A percentile compares a stretch with the other conserved stretches of the same genome.
phyloP scores from a whole-genome alignment of 53 echinoderm and acorn worm species.

The Antedon mediterranea region DNA sequence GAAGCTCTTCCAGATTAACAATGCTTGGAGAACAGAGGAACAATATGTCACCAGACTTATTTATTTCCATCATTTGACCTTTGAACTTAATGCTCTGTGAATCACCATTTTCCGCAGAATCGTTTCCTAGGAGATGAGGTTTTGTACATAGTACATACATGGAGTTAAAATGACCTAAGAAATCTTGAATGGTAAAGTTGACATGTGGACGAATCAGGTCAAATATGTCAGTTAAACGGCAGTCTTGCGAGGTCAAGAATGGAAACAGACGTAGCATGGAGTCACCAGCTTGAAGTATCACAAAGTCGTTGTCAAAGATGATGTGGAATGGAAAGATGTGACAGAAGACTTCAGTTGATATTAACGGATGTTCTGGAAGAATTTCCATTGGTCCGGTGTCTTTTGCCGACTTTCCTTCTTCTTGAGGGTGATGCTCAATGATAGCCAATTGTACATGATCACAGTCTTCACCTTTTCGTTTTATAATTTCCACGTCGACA shows the following conservation, averaged over 20 bases:
- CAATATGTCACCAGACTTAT: constrained; percentile 57
- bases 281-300: constrained; percentile 68
- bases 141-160: constrained; percentile 73
- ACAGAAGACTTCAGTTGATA: constrained; percentile 71
- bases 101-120: constrained; percentile 7
- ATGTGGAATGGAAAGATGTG: constrained; percentile 86
- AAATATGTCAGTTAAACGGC: constrained; percentile 57
- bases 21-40: constrained; percentile 87
- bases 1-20: constrained; percentile 80
- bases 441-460: constrained; percentile 95
- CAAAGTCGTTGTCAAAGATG: constrained; percentile 69
- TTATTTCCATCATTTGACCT: constrained; percentile 86
- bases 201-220: constrained; percentile 80
- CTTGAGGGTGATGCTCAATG: constrained; percentile 42
- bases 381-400: constrained; percentile 22
- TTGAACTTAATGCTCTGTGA: constrained; percentile 61
- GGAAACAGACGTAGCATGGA: constrained; percentile 73
- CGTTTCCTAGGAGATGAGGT: constrained; percentile 25
- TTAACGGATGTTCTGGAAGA: constrained; percentile 42
- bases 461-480: constrained; percentile 68
- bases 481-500: constrained; percentile 75
- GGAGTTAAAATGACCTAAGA: constrained; percentile 87
- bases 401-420: constrained; percentile 19
- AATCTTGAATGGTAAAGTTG: constrained; percentile 83
- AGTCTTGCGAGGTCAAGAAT: constrained; percentile 30